Conservation (phyloP, 2,113 vertebrate species). For the Prinia subflava region DNA sequence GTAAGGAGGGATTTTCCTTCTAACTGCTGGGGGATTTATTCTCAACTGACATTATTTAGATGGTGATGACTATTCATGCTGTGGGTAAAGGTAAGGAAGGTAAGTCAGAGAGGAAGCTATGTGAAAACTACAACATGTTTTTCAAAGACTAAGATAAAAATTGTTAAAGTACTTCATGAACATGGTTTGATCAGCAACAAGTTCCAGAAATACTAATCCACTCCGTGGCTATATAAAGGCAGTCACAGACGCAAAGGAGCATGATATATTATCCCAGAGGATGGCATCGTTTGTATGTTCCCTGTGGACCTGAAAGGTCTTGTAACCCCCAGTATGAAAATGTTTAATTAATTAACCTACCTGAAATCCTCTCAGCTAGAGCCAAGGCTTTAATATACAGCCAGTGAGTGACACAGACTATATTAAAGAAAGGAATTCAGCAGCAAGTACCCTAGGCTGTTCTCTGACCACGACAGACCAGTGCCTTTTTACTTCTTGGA, state of each 20-base stretch:
- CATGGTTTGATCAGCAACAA: background rate
- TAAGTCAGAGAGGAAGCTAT: background rate
- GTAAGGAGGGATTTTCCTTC: background rate
- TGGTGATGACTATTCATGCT: background rate
- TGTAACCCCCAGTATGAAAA: background rate
- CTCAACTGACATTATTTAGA: background rate
- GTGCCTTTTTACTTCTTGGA: background rate
- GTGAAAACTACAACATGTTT: background rate
- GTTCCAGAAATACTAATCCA: background rate
- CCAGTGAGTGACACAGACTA: background rate
- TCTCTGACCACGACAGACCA: background rate
- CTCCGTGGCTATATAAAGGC: background rate
- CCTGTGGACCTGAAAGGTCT: constrained; percentile 1
- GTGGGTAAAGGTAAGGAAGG: background rate
- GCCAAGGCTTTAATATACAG: background rate
- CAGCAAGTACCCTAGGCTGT: background rate
- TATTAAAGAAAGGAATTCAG: background rate
- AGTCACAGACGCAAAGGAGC: background rate
- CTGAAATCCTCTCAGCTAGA: background rate
- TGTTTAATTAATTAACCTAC: constrained; percentile 35
- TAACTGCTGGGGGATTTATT: background rate
- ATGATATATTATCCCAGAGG: background rate
- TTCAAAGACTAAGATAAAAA: background rate
- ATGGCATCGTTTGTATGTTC: background rate
- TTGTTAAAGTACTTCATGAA: background rate